Conservation (phyloP, 2,797 vertebrate species). For the Pempheris klunzingeri region DNA sequence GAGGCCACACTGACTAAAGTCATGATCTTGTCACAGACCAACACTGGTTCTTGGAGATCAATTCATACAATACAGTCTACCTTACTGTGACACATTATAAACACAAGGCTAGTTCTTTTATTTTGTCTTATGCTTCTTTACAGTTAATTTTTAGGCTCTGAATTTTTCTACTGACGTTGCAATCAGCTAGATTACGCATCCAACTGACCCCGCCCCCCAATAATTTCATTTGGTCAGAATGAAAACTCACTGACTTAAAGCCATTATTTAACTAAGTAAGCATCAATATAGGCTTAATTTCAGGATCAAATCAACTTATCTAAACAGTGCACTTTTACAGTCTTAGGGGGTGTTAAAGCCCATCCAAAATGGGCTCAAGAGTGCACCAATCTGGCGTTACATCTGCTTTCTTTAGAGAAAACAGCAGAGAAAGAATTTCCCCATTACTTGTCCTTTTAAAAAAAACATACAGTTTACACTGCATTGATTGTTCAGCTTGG, state of each 20-base stretch:
- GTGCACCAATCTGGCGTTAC: background rate
- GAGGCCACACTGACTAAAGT: background rate
- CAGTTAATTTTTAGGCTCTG: background rate
- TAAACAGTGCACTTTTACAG: background rate
- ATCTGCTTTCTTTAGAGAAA: background rate
- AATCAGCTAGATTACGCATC: too few species aligned
- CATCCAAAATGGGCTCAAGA: background rate
- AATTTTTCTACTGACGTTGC: too few species aligned
- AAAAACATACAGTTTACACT: constrained; percentile 37
- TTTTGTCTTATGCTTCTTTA: background rate
- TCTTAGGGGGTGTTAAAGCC: background rate
- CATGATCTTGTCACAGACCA: background rate
- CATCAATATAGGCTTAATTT: background rate
- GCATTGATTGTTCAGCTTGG: constrained; percentile 1
- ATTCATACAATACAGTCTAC: background rate
- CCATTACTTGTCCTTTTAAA: background rate
- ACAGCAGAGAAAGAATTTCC: background rate
- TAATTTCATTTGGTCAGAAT: too few species aligned
- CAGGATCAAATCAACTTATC: background rate
- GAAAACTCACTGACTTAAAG: background rate
- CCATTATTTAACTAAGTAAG: background rate
- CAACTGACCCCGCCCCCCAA: too few species aligned
- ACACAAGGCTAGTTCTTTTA: background rate
- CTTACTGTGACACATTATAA: background rate
- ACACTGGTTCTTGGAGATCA: background rate